Percentiles rank a stretch among this genome's conserved stretches.
phyloP scores from a whole-genome alignment of 2,113 vertebrate genomes.

The Heterocephalus glaber region DNA sequence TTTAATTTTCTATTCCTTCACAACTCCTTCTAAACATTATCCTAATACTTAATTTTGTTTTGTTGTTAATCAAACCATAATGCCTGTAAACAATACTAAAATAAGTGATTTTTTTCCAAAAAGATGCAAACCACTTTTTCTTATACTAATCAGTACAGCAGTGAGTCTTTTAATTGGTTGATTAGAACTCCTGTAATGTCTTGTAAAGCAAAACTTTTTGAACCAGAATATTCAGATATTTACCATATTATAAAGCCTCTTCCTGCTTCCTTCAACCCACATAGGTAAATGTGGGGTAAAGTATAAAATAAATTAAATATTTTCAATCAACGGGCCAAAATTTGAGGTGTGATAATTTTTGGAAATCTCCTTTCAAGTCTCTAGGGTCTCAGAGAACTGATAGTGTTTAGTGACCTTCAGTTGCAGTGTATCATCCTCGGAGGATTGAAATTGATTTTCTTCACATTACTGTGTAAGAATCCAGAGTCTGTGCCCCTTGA shows the following conservation, averaged over 20 bases:
- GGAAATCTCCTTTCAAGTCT: constrained; percentile 75
- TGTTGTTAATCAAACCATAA: not conserved
- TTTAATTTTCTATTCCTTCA: not conserved
- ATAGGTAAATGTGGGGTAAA: constrained; percentile 3
- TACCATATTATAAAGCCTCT: not conserved
- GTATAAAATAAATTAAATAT: constrained; percentile 5
- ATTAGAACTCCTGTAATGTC: not conserved
- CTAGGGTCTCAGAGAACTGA: constrained; percentile 81
- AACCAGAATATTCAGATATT: not conserved
- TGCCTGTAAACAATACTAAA: not conserved
- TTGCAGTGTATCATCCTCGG: constrained; percentile 78
- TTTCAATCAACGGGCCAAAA: constrained; percentile 41
- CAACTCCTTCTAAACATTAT: not conserved
- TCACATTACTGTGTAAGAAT: constrained; percentile 78
- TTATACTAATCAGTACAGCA: not conserved
- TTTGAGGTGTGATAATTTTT: constrained; percentile 73
- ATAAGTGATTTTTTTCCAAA: not conserved
- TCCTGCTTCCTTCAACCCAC: not conserved
- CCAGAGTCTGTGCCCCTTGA: constrained; percentile 63
- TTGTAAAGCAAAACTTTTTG: not conserved
- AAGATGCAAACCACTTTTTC: not conserved
- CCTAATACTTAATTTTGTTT: not conserved
- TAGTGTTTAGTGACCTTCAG: constrained; percentile 80
- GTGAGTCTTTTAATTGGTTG: not conserved
- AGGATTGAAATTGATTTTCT: constrained; percentile 86